These are phyloP conservation scores for Petrolisthes manimaculis DNA, from an alignment of 2,888 invertebrate species.

Conservation along the genomic window DNA sequence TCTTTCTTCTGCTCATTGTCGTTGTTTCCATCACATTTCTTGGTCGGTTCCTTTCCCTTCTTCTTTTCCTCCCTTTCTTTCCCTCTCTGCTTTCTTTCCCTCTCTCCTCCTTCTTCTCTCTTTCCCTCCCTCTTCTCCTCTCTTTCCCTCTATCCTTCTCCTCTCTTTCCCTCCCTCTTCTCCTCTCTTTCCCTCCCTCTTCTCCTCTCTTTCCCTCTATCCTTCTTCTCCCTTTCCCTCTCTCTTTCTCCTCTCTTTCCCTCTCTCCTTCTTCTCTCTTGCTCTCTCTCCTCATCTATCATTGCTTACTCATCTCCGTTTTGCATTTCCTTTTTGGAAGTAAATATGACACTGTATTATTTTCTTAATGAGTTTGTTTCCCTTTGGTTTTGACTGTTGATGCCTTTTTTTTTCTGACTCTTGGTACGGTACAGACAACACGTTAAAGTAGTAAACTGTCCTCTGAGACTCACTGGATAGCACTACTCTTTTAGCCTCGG, in stretches of 20 bases:
- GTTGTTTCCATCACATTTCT: too few species aligned
- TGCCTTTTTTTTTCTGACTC: neutral
- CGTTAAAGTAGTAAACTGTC: too few species aligned
- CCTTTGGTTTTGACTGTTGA: too few species aligned
- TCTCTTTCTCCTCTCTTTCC: too few species aligned
- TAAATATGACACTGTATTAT: neutral
- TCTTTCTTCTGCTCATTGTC: too few species aligned
- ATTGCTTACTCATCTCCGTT: neutral
- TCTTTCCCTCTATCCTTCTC: neutral
- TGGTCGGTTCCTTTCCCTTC: neutral
- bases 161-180: neutral
- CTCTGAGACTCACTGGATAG: too few species aligned
- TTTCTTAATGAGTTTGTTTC: too few species aligned
- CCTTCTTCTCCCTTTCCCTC: neutral
- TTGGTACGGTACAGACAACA: too few species aligned
- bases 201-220: neutral
- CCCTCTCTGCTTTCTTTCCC: neutral
- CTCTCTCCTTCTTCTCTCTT: neutral
- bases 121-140: neutral
- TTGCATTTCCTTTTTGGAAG: neutral
- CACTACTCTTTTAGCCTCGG: too few species aligned
- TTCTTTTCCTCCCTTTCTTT: neutral
- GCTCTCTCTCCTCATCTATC: neutral
- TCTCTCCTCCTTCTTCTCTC: neutral
- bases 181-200: neutral